Evolutionary conservation across 2,888 invertebrate species (phyloP).

Genomic region (Heteropelma amictum): DNA sequence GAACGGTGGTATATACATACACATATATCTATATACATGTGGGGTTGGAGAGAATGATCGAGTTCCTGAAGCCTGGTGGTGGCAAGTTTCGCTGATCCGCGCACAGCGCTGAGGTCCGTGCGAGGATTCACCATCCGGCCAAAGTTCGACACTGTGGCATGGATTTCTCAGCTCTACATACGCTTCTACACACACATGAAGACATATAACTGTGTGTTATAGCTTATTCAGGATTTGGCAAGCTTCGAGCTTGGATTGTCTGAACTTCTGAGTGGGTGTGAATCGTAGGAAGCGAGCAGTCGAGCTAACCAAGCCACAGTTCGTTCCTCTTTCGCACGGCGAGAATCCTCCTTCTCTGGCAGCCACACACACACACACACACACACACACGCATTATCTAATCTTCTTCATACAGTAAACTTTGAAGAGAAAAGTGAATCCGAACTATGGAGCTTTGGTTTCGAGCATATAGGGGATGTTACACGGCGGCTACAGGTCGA

Average conservation of each 20-base stretch:
- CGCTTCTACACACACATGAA: neutral
- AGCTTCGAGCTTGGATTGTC: slow-evolving; percentile 49
- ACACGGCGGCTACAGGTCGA: slow-evolving; percentile 56
- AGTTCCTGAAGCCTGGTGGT: slow-evolving; percentile 31
- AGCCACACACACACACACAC: neutral
- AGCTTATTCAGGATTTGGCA: slow-evolving; percentile 54
- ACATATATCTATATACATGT: neutral
- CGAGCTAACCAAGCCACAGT: slow-evolving; percentile 37
- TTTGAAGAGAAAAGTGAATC: slow-evolving; percentile 43
- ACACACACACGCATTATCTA: slow-evolving; percentile 1
- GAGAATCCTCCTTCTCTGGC: neutral
- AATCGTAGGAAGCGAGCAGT: slow-evolving; percentile 36
- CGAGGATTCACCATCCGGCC: slow-evolving; percentile 19
- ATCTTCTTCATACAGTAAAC: slow-evolving; percentile 32
- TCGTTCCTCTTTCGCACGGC: neutral
- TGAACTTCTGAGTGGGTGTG: slow-evolving; percentile 13
- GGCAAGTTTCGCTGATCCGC: slow-evolving; percentile 35
- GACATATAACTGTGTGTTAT: too few relatives aligned
- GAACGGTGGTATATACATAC: neutral
- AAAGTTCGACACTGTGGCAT: slow-evolving; percentile 49
- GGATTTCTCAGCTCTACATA: slow-evolving; percentile 37
- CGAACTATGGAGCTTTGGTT: slow-evolving; percentile 59
- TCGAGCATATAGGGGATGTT: too few relatives aligned
- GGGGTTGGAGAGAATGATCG: slow-evolving; percentile 28
- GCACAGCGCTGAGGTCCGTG: slow-evolving; percentile 6